Conservation (phyloP, 2,888 invertebrate genomes). For the Glaucopsyche alexis region DNA sequence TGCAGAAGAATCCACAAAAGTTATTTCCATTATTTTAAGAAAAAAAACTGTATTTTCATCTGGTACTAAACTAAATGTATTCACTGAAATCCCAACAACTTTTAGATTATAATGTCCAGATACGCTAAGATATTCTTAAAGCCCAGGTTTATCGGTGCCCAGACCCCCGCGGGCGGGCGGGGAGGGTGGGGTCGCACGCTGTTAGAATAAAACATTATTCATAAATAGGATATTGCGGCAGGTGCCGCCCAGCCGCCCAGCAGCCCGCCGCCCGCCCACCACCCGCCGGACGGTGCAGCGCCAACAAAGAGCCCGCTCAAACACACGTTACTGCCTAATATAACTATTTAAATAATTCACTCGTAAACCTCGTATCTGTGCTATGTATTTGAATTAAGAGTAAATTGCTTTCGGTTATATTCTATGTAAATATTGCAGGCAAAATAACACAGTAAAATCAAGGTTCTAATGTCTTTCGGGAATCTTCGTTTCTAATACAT, state of each 20-base stretch:
- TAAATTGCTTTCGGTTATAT: too few relatives aligned
- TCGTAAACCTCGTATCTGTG: background rate
- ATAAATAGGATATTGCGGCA: constrained; percentile 78
- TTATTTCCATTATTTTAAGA: too few relatives aligned
- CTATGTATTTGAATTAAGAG: too few relatives aligned
- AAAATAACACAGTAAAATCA: too few relatives aligned
- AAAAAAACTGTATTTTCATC: background rate
- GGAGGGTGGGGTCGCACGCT: constrained; percentile 64
- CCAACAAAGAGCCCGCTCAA: constrained; percentile 40
- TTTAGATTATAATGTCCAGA: constrained; percentile 22
- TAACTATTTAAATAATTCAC: background rate
- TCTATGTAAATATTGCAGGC: too few relatives aligned
- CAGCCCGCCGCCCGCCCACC: constrained; percentile 42
- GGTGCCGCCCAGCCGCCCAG: constrained; percentile 49
- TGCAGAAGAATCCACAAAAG: too few relatives aligned
- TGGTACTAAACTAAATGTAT: background rate
- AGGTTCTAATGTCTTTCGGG: too few relatives aligned
- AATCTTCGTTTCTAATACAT: too few relatives aligned
- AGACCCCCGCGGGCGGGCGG: constrained; percentile 34
- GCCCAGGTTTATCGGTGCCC: constrained; percentile 30
- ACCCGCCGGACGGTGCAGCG: constrained; percentile 42
- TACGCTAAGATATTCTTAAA: constrained; percentile 29
- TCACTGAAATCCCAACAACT: constrained; percentile 1
- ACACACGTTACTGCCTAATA: constrained; percentile 28
- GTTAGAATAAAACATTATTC: constrained; percentile 80